Conservation (phyloP, 2,797 vertebrate species). For the Tympanoctomys barrerae region DNA sequence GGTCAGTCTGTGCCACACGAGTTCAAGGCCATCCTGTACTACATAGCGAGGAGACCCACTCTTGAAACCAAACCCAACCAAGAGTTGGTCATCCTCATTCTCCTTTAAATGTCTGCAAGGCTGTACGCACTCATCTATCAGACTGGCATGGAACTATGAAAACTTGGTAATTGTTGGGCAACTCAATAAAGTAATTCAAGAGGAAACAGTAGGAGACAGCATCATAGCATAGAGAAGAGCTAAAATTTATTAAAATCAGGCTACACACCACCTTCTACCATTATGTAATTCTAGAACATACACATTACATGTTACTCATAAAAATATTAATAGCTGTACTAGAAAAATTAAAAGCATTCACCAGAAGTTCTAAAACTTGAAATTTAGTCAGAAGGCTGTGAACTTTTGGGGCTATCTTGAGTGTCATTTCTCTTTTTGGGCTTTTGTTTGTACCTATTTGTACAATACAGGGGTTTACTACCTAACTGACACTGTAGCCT, state of each 20-base stretch:
- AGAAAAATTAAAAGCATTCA: neutral
- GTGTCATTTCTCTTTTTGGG: neutral
- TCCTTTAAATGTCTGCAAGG: neutral
- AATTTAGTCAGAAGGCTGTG: constrained; percentile 28
- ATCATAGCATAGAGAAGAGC: neutral
- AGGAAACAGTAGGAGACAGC: neutral
- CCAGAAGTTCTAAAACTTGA: neutral
- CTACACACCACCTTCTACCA: neutral
- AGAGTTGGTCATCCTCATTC: neutral
- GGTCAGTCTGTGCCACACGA: neutral
- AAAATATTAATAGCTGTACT: neutral
- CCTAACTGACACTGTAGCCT: neutral
- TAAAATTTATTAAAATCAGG: neutral
- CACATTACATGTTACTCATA: neutral
- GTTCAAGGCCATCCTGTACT: neutral
- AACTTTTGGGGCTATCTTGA: neutral
- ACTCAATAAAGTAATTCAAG: neutral
- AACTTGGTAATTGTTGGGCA: neutral
- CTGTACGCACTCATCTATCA: neutral
- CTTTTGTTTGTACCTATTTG: neutral
- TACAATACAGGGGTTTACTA: neutral
- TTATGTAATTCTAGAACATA: neutral
- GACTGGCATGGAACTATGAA: neutral
- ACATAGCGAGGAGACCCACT: neutral
- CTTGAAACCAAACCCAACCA: neutral